Evolutionary conservation across 2,113 vertebrate species (phyloP).

Genomic region (Cottus gobio): DNA sequence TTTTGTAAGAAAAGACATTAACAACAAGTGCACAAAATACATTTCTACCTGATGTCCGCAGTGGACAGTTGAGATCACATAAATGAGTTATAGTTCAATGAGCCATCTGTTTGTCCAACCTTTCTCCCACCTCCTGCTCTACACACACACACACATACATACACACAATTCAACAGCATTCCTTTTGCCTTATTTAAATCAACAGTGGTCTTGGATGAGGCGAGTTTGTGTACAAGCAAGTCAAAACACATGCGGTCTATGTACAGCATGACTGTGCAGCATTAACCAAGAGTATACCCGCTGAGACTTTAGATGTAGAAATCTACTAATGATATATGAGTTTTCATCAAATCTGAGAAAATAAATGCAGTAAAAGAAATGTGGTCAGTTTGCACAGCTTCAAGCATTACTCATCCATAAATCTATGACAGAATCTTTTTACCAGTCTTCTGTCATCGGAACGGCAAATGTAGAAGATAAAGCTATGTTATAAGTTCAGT

Average conservation of each 20-base stretch:
- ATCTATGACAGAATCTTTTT: not conserved
- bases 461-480: not conserved
- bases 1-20: slow-evolving; percentile 20
- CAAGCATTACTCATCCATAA: slow-evolving; percentile 28
- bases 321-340: not conserved
- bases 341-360: not conserved
- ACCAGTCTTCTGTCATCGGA: not conserved
- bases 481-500: not conserved
- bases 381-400: slow-evolving; percentile 22
- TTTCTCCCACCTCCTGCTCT: slow-evolving; percentile 2
- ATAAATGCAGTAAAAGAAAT: not conserved
- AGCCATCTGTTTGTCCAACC: not conserved
- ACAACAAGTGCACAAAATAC: slow-evolving; percentile 35
- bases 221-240: slow-evolving; percentile 53
- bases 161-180: slow-evolving; percentile 63
- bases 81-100: not conserved
- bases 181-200: slow-evolving; percentile 56
- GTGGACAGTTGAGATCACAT: not conserved
- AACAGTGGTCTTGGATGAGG: slow-evolving; percentile 57
- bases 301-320: not conserved
- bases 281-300: slow-evolving; percentile 18
- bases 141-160: not conserved
- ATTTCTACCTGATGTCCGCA: slow-evolving; percentile 21
- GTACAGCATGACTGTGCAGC: slow-evolving; percentile 27
- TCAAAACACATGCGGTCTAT: slow-evolving; percentile 53